Conservation (phyloP, 2,113 vertebrate species). For the Mellivora capensis region DNA sequence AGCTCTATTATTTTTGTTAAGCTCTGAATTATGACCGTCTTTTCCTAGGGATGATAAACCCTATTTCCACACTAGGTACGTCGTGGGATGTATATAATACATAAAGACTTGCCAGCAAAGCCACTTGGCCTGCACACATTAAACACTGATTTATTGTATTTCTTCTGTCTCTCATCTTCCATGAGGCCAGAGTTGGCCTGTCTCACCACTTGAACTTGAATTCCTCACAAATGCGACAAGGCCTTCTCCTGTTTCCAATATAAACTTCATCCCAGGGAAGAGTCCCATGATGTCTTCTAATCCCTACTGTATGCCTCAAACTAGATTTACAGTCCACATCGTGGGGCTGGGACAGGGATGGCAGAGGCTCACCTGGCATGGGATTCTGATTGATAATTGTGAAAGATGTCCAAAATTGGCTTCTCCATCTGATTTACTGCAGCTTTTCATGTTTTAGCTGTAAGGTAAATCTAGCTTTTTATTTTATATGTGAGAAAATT, state of each 20-base stretch:
- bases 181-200: neutral
- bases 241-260: neutral
- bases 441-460: neutral
- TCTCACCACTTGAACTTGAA: neutral
- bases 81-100: constrained; percentile 71
- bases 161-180: constrained; percentile 12
- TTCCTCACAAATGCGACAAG: neutral
- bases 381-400: neutral
- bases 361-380: neutral
- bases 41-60: constrained; percentile 72
- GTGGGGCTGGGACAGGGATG: rapidly evolving
- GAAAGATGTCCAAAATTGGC: neutral
- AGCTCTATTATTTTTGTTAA: constrained; percentile 83
- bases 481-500: neutral
- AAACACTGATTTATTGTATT: constrained; percentile 40
- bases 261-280: neutral
- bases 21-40: constrained; percentile 78
- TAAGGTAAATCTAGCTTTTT: neutral
- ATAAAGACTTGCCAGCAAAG: constrained; percentile 56
- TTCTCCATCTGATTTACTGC: neutral
- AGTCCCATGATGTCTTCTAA: neutral
- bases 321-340: neutral
- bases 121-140: constrained; percentile 63
- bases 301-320: neutral
- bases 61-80: constrained; percentile 65